Evolutionary conservation across 1,140 invertebrate genomes (phyloP), one percentile per base, ranked within the genome.

Genomic region (Lepidotrigona ventralis): DNA sequence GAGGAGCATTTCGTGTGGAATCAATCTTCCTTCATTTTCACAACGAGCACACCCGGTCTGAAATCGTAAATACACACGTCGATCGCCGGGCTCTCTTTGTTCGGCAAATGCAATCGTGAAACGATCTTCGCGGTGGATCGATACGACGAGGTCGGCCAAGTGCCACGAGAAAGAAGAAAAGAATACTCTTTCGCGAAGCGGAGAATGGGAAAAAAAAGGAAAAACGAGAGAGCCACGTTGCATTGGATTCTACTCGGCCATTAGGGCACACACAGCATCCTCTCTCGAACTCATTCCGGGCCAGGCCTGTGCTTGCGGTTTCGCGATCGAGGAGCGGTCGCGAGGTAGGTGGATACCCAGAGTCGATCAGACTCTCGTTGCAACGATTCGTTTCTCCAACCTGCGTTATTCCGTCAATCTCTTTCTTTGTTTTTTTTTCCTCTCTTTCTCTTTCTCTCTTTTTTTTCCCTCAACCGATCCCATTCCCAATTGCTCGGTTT

Each of bases 271-370:
- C 71, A 80, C 84, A 74, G 60, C 64, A 87, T 87, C 81, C 26
- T 60, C 26, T 60, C n/a, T 58, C 39, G 33, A 70, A 60, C 66
- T 60, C 72, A 73, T 81, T 73, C 39, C 46, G 74, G 64, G 66
- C 80, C 64, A 70, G 77, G 83, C 71, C 70, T 71, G 39, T 46
- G 63, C 39, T 88, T 91, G 91, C 79, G 91, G 90, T 91, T 91
- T 90, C 78, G 78, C 86, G 85, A 90, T 89, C 87, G 80, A 77
- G 88, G 84, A 85, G 83, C 89, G 84, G 53, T 83, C 64, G 80
- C 81, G 33, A 51, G 73, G 60, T 54, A 81, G 85, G 72, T 64
- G 64, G 86, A 82, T 79, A 64, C 58, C 26, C 39, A 66, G 53
- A 69, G 68, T 23, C 54, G 72, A 82, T 74, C 64, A 76, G 79